Percentiles rank a stretch among this genome's conserved stretches.
Evolutionary conservation across 2,113 vertebrate genomes (phyloP).

Genomic region (Mesoclemmys tuberculata): DNA sequence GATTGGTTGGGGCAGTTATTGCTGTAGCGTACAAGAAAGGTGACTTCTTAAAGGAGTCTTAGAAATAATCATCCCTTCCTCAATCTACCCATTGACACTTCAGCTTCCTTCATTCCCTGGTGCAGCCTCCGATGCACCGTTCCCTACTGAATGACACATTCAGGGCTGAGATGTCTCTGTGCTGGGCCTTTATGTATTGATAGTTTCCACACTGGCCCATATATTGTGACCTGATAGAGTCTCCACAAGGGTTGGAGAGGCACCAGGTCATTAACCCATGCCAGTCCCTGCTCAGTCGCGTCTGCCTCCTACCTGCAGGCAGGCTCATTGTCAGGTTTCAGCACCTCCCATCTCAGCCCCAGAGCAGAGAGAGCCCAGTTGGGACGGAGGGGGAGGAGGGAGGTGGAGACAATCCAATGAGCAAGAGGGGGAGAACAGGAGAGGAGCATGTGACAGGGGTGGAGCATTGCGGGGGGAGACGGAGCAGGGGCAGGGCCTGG

Average conservation of each 20-base stretch:
- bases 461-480: too few species aligned
- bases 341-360: too few species aligned
- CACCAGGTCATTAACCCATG: too few species aligned
- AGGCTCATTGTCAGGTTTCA: too few species aligned
- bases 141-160: background rate
- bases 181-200: background rate
- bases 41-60: background rate
- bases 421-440: too few species aligned
- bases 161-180: background rate
- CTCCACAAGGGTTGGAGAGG: background rate
- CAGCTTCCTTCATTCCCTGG: background rate
- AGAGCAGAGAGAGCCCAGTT: too few species aligned
- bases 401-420: too few species aligned
- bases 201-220: background rate
- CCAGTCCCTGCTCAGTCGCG: too few species aligned
- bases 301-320: too few species aligned
- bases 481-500: too few species aligned
- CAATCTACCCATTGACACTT: background rate
- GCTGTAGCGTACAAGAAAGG: background rate
- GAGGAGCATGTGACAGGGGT: too few species aligned
- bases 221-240: background rate
- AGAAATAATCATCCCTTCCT: background rate
- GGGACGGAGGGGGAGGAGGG: too few species aligned
- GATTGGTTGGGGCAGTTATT: background rate
- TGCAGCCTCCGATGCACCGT: accelerated